Evolutionary conservation across 2,113 vertebrate genomes (phyloP).

Genomic region (Gobiocypris rarus): DNA sequence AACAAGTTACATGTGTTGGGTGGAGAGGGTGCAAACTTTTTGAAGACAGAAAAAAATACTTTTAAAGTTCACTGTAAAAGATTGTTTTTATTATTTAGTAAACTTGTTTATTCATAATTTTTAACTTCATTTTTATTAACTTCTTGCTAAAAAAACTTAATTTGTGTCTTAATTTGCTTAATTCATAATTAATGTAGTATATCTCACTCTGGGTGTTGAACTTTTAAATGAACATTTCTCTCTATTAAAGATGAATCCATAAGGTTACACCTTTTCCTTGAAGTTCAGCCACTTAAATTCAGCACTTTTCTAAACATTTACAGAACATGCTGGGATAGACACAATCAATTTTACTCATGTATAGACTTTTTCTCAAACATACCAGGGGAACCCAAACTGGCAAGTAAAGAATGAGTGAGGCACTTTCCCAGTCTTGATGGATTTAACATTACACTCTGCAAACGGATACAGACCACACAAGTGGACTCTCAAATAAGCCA

Average conservation of each 20-base stretch:
- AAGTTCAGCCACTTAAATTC: background rate
- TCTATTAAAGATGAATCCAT: background rate
- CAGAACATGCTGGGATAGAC: background rate
- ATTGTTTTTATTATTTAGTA: no score
- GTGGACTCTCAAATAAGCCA: background rate
- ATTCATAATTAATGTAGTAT: background rate
- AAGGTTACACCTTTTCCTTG: background rate
- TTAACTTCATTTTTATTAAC: background rate
- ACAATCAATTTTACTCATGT: background rate
- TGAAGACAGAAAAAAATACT: no score
- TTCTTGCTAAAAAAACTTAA: no score
- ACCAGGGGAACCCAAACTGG: conserved; percentile 15
- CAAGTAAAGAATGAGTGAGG: conserved; percentile 10
- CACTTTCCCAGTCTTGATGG: background rate
- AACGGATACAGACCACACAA: conserved; percentile 47
- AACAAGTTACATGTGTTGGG: background rate
- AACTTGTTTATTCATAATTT: background rate
- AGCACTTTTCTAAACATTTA: background rate
- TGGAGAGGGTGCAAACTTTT: no score
- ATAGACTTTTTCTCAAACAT: background rate
- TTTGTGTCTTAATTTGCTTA: background rate
- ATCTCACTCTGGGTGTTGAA: background rate
- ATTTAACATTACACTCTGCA: conserved; percentile 6
- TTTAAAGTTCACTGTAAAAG: background rate
- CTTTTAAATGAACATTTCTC: background rate